phyloP scores from a whole-genome alignment of 1,140 invertebrate genomes.

The Drosophila melanogaster region Release_6_plus_ISO1_MT NT_033779.5:2359001-2359500 shows the following conservation, averaged over 20 bases:
- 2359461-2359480: constrained; percentile 79
- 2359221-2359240: constrained; percentile 81
- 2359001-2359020: too few relatives aligned
- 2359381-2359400: constrained; percentile 59
- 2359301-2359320: constrained; percentile 51
- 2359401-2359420: constrained; percentile 62
- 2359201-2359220: constrained; percentile 78
- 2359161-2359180: constrained; percentile 56
- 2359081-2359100: constrained; percentile 7
- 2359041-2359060: too few relatives aligned
- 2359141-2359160: constrained; percentile 54
- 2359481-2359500: constrained; percentile 64
- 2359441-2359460: constrained; percentile 69
- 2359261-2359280: constrained; percentile 62
- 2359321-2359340: constrained; percentile 44
- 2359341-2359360: constrained; percentile 53
- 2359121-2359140: constrained; percentile 46
- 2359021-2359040: background rate
- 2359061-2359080: too few relatives aligned
- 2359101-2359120: constrained; percentile 3
- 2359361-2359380: constrained; percentile 50
- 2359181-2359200: constrained; percentile 57
- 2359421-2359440: constrained; percentile 46
- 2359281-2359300: constrained; percentile 39
- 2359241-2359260: constrained; percentile 77